phyloP scores from a whole-genome alignment of 1,140 invertebrate genomes.

The Scylla paramamosain region DNA sequence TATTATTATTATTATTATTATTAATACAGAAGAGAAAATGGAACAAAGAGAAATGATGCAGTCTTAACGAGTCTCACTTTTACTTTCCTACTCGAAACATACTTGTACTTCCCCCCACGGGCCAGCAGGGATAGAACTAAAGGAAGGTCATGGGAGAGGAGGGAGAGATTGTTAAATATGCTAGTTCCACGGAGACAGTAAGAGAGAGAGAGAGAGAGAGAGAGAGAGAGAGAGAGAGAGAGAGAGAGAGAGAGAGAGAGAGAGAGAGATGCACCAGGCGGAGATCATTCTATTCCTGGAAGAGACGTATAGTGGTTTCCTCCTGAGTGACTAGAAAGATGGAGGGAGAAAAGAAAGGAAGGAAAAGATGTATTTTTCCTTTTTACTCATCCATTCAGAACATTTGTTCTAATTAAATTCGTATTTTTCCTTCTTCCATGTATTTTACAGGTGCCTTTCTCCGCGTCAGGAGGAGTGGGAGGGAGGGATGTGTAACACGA shows the following conservation, averaged over 20 bases:
- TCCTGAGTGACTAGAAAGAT: neutral
- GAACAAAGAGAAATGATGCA: neutral
- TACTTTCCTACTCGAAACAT: too few species aligned
- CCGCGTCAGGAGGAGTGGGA: too few species aligned
- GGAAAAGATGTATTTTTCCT: neutral
- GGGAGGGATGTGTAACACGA: too few species aligned
- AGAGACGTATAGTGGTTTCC: too few species aligned
- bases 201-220: neutral
- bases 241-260: neutral
- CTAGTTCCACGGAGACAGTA: too few species aligned
- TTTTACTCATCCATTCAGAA: too few species aligned
- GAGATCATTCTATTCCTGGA: too few species aligned
- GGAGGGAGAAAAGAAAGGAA: slow-evolving; percentile 30
- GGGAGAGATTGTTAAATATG: neutral
- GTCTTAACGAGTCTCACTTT: neutral
- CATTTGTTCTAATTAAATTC: neutral
- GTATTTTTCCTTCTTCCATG: neutral
- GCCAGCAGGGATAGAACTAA: neutral
- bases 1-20: slow-evolving; percentile 26
- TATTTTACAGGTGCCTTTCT: too few species aligned
- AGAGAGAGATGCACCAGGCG: neutral
- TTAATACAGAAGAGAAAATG: neutral
- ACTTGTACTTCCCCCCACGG: too few species aligned
- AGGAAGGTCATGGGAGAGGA: neutral
- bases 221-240: neutral